Evolutionary conservation across 2,888 invertebrate genomes (phyloP).

Genomic region (Dolichopus griseipennis): DNA sequence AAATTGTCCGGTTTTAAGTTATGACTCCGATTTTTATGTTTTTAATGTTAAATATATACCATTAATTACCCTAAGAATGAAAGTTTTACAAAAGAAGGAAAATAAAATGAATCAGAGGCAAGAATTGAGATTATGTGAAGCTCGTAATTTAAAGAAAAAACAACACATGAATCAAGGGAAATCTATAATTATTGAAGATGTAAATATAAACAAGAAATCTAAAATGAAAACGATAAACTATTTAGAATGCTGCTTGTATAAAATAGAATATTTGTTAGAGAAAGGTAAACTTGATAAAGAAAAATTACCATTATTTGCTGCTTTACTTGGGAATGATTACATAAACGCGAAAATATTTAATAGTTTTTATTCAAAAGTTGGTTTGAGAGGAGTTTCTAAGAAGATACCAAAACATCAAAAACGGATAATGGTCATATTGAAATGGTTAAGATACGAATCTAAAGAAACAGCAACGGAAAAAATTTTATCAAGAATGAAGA

Average conservation of each 20-base stretch:
- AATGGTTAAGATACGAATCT: conserved; percentile 67
- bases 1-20: conserved; percentile 79
- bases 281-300: conserved; percentile 56
- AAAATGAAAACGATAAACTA: conserved; percentile 33
- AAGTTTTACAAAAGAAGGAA: conserved; percentile 33
- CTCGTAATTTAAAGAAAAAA: conserved; percentile 34
- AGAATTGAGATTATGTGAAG: conserved; percentile 29
- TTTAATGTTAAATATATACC: conserved; percentile 78
- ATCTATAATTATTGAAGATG: conserved; percentile 17
- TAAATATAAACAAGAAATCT: conserved; percentile 21
- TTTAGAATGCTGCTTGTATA: conserved; percentile 61
- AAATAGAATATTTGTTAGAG: conserved; percentile 57
- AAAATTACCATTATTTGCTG: conserved; percentile 69
- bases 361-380: conserved; percentile 59
- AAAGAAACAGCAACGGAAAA: conserved; percentile 59
- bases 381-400: conserved; percentile 41
- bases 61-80: conserved; percentile 55
- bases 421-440: conserved; percentile 59
- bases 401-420: conserved; percentile 53
- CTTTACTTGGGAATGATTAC: conserved; percentile 84
- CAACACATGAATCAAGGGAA: background rate
- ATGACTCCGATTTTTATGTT: conserved; percentile 91
- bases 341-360: conserved; percentile 58
- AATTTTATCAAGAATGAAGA: conserved; percentile 55
- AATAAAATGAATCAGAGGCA: conserved; percentile 11